Conservation (phyloP, 2,888 invertebrate genomes). For the Mantis religiosa region DNA sequence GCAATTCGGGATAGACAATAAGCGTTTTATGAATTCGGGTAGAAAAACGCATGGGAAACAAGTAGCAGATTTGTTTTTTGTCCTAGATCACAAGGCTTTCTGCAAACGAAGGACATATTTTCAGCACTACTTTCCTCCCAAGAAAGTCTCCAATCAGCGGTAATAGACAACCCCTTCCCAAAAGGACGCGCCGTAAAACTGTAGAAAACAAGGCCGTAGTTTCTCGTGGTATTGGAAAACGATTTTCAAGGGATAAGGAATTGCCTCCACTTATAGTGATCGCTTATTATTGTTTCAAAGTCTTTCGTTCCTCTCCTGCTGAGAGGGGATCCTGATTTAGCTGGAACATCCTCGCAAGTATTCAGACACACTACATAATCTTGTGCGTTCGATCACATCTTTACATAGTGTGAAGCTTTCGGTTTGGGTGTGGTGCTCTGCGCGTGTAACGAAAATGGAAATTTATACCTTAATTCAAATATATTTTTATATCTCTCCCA, state of each 20-base stretch:
- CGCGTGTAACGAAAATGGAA: too few relatives aligned
- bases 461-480: too few relatives aligned
- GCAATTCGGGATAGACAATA: too few relatives aligned
- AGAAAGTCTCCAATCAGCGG: neutral
- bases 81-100: neutral
- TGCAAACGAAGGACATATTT: neutral
- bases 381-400: too few relatives aligned
- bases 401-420: too few relatives aligned
- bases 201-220: neutral
- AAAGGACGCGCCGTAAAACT: neutral
- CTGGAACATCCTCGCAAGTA: neutral
- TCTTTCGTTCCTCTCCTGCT: neutral
- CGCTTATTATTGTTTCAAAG: neutral
- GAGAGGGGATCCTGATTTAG: neutral
- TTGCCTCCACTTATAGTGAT: neutral
- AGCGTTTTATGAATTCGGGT: too few relatives aligned
- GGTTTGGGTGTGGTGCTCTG: too few relatives aligned
- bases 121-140: neutral
- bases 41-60: neutral
- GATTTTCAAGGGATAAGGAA: neutral
- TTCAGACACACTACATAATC: neutral
- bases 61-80: neutral
- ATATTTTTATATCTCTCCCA: too few relatives aligned
- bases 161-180: neutral
- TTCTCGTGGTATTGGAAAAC: neutral